phyloP scores from a whole-genome alignment of 1,140 invertebrate genomes.

The Mylabris phalerata region DNA sequence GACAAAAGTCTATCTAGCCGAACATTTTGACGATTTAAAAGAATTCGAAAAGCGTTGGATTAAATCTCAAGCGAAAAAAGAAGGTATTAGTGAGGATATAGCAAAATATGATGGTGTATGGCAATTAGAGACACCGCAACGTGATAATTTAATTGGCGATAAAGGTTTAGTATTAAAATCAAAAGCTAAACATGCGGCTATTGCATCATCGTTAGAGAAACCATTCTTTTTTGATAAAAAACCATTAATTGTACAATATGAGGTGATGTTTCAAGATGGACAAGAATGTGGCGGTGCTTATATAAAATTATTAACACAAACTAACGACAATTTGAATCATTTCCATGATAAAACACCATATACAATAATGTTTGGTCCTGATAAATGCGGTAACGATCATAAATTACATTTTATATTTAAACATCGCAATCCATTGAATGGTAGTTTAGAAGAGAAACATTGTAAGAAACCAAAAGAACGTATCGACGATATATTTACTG shows the following conservation, averaged over 20 bases:
- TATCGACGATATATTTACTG: slow-evolving; percentile 85
- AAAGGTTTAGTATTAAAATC: slow-evolving; percentile 86
- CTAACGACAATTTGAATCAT: slow-evolving; percentile 65
- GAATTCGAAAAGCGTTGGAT: slow-evolving; percentile 77
- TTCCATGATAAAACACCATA: slow-evolving; percentile 97
- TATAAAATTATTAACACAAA: slow-evolving; percentile 75
- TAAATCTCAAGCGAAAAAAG: slow-evolving; percentile 87
- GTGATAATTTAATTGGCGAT: slow-evolving; percentile 74
- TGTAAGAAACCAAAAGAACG: slow-evolving; percentile 81
- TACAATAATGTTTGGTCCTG: slow-evolving; percentile 98
- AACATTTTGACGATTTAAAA: slow-evolving; percentile 80
- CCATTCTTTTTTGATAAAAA: slow-evolving; percentile 82
- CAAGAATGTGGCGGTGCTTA: slow-evolving; percentile 99
- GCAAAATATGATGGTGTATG: slow-evolving; percentile 91
- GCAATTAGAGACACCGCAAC: slow-evolving; percentile 69
- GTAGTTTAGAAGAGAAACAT: slow-evolving; percentile 82
- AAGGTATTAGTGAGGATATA: slow-evolving; percentile 82
- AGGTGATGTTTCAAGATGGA: slow-evolving; percentile 83
- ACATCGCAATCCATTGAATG: slow-evolving; percentile 91
- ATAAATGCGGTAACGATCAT: slow-evolving; percentile 95
- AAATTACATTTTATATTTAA: slow-evolving; percentile 98
- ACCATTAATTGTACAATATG: slow-evolving; percentile 92
- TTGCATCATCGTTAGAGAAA: slow-evolving; percentile 71
- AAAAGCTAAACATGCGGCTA: slow-evolving; percentile 94
- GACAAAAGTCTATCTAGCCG: slow-evolving; percentile 68